Evolutionary conservation across 2,888 invertebrate genomes (phyloP).

Genomic region (Clistopyga incitator): DNA sequence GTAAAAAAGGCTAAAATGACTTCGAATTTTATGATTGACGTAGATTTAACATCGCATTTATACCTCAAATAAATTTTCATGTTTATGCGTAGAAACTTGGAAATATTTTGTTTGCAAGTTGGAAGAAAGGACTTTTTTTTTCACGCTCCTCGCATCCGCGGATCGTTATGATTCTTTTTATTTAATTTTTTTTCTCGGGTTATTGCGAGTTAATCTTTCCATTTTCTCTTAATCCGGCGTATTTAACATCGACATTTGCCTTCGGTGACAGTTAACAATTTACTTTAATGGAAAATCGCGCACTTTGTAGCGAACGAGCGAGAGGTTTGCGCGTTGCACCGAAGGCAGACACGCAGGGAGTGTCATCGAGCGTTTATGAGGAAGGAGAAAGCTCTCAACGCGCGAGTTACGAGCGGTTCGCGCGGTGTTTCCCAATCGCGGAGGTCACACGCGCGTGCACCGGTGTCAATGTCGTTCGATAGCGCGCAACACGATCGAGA

Average conservation of each 20-base stretch:
- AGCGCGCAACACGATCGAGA: slow-evolving; percentile 35
- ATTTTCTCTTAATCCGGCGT: slow-evolving; percentile 62
- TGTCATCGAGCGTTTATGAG: slow-evolving; percentile 64
- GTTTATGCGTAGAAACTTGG: no score
- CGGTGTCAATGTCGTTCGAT: slow-evolving; percentile 61
- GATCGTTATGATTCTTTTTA: slow-evolving; percentile 62
- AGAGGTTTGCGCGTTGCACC: background rate
- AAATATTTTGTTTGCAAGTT: no score
- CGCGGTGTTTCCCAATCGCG: slow-evolving; percentile 19
- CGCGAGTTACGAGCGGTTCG: slow-evolving; percentile 39
- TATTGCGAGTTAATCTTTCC: background rate
- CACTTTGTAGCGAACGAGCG: slow-evolving; percentile 6
- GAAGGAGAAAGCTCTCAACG: slow-evolving; percentile 61
- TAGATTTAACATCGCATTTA: background rate
- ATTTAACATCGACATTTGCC: slow-evolving; percentile 44
- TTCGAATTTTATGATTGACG: background rate
- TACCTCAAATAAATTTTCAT: no score
- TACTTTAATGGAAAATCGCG: slow-evolving; percentile 29
- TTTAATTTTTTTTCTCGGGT: background rate
- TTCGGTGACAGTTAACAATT: slow-evolving; percentile 63
- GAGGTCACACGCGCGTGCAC: background rate
- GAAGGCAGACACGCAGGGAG: background rate
- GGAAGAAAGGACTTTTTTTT: no score
- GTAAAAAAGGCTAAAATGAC: no score
- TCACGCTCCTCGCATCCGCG: slow-evolving; percentile 60